Evolutionary conservation across 1,140 invertebrate species (phyloP).

Genomic region (Drosophila ambigua): DNA sequence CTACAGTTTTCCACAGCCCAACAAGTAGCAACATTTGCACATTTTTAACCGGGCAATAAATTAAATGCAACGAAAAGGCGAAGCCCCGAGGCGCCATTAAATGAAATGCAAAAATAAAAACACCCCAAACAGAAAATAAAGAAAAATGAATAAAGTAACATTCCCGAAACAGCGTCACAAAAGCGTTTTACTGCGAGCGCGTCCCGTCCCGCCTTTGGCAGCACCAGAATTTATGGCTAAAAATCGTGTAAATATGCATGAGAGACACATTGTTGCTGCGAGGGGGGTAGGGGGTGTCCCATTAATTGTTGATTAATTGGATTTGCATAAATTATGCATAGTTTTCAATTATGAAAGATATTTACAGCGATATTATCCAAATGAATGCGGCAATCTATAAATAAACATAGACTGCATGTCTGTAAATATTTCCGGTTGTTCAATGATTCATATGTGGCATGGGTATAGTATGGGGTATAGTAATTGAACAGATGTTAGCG

Average conservation of each 20-base stretch:
- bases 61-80: slow-evolving; percentile 60
- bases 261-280: slow-evolving; percentile 27
- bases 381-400: slow-evolving; percentile 55
- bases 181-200: slow-evolving; percentile 33
- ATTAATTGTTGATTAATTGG: slow-evolving; percentile 70
- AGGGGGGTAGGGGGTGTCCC: not conserved
- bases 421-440: slow-evolving; percentile 33
- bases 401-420: slow-evolving; percentile 42
- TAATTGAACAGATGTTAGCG: slow-evolving; percentile 12
- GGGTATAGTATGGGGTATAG: not conserved
- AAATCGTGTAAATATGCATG: slow-evolving; percentile 73
- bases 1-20: slow-evolving; percentile 50
- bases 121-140: slow-evolving; percentile 11
- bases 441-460: slow-evolving; percentile 19
- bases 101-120: slow-evolving; percentile 4
- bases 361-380: slow-evolving; percentile 33
- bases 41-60: slow-evolving; percentile 63
- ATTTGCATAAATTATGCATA: slow-evolving; percentile 73
- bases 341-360: slow-evolving; percentile 61
- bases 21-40: slow-evolving; percentile 64
- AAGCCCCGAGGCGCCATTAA: slow-evolving; percentile 41
- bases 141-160: slow-evolving; percentile 19
- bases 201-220: slow-evolving; percentile 37
- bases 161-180: slow-evolving; percentile 12
- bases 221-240: slow-evolving; percentile 60